These are phyloP conservation scores for Bombyx mori DNA, from an alignment of 1,140 invertebrate genomes.

Conservation along the genomic window DNA sequence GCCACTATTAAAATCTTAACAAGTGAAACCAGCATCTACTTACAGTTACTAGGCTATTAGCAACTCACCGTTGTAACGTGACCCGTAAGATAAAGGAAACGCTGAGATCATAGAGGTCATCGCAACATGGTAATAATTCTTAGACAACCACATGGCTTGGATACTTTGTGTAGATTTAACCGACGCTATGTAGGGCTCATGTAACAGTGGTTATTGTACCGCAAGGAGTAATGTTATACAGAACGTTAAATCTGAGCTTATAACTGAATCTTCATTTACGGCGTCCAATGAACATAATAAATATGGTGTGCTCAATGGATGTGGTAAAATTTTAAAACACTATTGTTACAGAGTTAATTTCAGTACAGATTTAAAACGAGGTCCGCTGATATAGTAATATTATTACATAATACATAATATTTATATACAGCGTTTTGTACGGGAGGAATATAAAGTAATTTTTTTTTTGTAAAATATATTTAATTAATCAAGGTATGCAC, in stretches of 20 bases:
- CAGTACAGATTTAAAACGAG: no score
- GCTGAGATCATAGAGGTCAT: slow-evolving; percentile 14
- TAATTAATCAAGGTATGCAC: no score
- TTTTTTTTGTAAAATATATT: no score
- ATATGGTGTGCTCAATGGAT: neutral
- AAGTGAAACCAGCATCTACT: slow-evolving; percentile 16
- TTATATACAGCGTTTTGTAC: no score
- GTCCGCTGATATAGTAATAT: no score
- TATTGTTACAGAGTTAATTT: no score
- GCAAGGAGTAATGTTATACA: slow-evolving; percentile 44
- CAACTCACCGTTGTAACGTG: slow-evolving; percentile 24
- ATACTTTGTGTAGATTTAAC: neutral
- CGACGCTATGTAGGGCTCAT: slow-evolving; percentile 23
- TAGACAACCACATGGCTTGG: slow-evolving; percentile 2
- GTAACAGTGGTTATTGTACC: slow-evolving; percentile 28
- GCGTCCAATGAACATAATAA: slow-evolving; percentile 9
- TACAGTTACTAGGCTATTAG: slow-evolving; percentile 12
- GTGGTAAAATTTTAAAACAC: neutral
- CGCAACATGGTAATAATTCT: slow-evolving; percentile 14
- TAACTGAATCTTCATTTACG: slow-evolving; percentile 37
- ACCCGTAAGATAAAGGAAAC: slow-evolving; percentile 21
- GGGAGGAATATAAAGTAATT: no score
- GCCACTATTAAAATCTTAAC: slow-evolving; percentile 35
- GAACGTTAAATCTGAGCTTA: slow-evolving; percentile 41
- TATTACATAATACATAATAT: no score